These are phyloP conservation scores for Squalus acanthias DNA, from an alignment of 2,797 vertebrate species.

Conservation along the genomic window DNA sequence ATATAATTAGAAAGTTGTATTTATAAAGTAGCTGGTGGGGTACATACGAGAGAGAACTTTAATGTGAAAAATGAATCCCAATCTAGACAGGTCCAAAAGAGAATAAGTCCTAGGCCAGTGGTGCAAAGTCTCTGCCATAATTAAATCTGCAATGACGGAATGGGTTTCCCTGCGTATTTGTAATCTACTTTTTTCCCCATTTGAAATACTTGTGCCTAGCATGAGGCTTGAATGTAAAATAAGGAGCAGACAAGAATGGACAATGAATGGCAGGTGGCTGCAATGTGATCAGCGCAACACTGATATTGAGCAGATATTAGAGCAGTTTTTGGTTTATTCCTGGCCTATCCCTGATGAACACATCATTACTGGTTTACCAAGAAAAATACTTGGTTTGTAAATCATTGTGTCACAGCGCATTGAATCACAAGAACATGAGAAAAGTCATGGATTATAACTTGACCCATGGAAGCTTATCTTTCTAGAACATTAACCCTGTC, in stretches of 20 bases:
- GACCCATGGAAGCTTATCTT: neutral
- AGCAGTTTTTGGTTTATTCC: neutral
- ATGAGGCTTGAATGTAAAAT: neutral
- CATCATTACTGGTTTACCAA: neutral
- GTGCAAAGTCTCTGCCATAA: neutral
- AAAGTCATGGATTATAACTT: neutral
- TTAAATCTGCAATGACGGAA: neutral
- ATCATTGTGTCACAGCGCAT: neutral
- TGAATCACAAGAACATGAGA: neutral
- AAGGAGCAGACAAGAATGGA: neutral
- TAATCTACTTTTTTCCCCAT: neutral
- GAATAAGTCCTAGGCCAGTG: neutral
- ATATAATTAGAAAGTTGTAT: constrained; percentile 26
- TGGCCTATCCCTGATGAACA: neutral
- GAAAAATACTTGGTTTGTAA: neutral
- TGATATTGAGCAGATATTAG: neutral
- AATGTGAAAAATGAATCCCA: neutral
- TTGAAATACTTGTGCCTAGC: neutral
- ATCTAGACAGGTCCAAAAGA: neutral
- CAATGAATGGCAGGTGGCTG: neutral
- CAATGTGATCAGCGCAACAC: neutral
- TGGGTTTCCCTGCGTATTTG: neutral
- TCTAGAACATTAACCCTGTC: neutral
- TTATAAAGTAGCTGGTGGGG: neutral
- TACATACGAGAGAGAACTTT: neutral